Percentiles rank a stretch among this genome's conserved stretches.
phyloP scores from a whole-genome alignment of 1,140 invertebrate species.

The Pseudomyrmex cubaensis region DNA sequence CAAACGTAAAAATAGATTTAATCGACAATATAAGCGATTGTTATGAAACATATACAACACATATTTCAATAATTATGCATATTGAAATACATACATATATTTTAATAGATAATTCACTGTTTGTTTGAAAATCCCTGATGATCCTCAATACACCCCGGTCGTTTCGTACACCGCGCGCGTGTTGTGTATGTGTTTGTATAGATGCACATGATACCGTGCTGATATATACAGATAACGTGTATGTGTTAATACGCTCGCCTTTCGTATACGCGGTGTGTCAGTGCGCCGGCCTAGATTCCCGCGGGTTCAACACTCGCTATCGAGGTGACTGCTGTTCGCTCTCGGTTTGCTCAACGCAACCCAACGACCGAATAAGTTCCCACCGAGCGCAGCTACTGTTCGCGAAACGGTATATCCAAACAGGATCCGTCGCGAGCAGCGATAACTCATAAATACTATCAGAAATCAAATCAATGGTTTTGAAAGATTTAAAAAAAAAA shows the following conservation, averaged over 20 bases:
- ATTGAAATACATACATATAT: no score
- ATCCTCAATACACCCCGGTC: conserved; percentile 36
- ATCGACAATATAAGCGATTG: no score
- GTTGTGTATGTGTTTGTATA: conserved; percentile 56
- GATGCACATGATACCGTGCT: conserved; percentile 40
- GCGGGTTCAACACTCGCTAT: conserved; percentile 85
- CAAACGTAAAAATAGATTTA: not conserved
- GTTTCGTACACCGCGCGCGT: conserved; percentile 20
- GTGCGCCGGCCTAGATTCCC: conserved; percentile 83
- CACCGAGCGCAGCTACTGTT: conserved; percentile 68
- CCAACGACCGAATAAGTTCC: conserved; percentile 78
- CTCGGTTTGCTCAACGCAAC: conserved; percentile 82
- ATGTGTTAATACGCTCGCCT: conserved; percentile 70
- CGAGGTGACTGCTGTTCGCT: conserved; percentile 84
- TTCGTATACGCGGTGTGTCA: conserved; percentile 77
- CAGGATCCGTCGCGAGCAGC: conserved; percentile 53
- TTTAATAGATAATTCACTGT: not conserved
- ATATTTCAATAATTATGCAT: no score
- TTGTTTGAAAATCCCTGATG: conserved; percentile 29
- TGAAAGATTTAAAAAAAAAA: not conserved
- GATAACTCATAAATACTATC: not conserved
- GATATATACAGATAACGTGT: conserved; percentile 49
- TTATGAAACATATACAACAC: no score
- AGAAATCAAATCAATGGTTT: conserved; percentile 32
- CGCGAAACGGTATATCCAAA: conserved; percentile 62